These are phyloP conservation scores for Streptopelia turtur DNA, from an alignment of 2,797 vertebrate species.

Conservation along the genomic window DNA sequence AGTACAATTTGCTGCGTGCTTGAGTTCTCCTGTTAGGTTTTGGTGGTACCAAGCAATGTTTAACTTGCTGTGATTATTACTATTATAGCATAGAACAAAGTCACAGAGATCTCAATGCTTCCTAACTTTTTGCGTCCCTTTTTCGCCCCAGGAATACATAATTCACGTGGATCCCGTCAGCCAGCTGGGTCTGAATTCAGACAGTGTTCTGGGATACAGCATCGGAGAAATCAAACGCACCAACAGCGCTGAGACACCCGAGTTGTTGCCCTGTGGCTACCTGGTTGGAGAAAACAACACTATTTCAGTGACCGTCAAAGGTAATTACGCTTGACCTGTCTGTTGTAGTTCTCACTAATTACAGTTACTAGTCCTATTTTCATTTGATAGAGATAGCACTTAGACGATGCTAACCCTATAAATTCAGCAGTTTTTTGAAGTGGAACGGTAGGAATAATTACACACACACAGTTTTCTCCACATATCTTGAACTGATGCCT, in stretches of 20 bases:
- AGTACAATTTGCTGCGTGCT: background rate
- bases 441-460: background rate
- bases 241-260: constrained; percentile 82
- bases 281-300: constrained; percentile 96
- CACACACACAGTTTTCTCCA: background rate
- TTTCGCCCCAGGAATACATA: constrained; percentile 88
- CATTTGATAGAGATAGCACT: background rate
- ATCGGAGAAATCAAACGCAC: constrained; percentile 91
- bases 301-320: constrained; percentile 92
- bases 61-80: too few species aligned
- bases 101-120: background rate
- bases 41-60: background rate
- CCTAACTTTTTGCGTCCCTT: background rate
- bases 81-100: background rate
- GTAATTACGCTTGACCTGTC: constrained; percentile 66
- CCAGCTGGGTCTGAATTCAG: constrained; percentile 92
- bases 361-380: background rate
- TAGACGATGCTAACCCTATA: background rate
- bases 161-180: constrained; percentile 91
- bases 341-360: background rate
- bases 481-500: background rate
- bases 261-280: constrained; percentile 96
- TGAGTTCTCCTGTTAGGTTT: fast-evolving
- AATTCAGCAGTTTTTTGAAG: background rate
- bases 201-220: constrained; percentile 93